Conservation (phyloP, 2,888 invertebrate genomes). For the Eupithecia subumbrata region DNA sequence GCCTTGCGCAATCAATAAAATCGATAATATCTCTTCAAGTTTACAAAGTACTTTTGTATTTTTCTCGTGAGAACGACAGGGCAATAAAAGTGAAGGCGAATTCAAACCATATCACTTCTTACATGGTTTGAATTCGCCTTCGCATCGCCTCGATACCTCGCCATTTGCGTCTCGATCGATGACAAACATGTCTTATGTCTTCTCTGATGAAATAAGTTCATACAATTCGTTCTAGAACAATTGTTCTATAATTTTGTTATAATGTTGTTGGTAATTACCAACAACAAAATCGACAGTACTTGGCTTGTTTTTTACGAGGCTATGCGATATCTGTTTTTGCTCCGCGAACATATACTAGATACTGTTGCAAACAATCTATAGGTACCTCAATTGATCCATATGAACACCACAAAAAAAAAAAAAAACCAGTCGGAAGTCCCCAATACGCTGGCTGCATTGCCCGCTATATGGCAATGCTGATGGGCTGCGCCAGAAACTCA, state of each 20-base stretch:
- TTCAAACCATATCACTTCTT: constrained; percentile 43
- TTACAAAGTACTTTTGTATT: constrained; percentile 18
- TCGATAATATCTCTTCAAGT: constrained; percentile 12
- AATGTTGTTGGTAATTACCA: no score
- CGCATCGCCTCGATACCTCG: constrained; percentile 48
- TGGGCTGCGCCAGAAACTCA: no score
- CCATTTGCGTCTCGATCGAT: constrained; percentile 52
- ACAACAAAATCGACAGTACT: constrained; percentile 60
- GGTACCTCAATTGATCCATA: no score
- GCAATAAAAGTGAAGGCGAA: constrained; percentile 44
- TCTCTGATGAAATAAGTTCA: constrained; percentile 60
- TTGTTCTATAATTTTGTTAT: no score
- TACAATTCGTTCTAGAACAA: constrained; percentile 63
- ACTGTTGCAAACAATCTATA: no score
- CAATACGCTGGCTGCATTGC: no score
- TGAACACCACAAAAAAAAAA: no score
- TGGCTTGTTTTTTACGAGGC: constrained; percentile 65
- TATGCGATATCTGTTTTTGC: constrained; percentile 65
- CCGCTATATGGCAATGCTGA: no score
- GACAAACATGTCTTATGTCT: constrained; percentile 55
- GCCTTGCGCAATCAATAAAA: background rate
- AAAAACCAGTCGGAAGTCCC: no score
- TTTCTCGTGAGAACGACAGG: constrained; percentile 37
- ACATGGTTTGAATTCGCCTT: no score
- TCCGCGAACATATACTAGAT: constrained; percentile 58